Evolutionary conservation across 2,888 invertebrate species (phyloP), one percentile per base, ranked within the genome.

Genomic region (Silvanus unidentatus): DNA sequence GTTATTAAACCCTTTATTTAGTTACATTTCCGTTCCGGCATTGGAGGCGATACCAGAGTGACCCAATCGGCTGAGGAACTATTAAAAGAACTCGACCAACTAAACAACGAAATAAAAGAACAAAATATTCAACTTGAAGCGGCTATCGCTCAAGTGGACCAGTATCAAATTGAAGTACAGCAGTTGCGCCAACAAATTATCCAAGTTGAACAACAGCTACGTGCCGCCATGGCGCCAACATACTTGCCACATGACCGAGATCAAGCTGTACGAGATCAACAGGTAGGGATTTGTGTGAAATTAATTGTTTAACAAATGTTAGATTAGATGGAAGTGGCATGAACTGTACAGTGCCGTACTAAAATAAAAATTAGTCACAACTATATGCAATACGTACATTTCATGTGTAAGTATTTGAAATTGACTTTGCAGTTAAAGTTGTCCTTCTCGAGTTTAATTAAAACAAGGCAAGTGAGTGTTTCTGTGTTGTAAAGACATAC

Each of bases 1-100:
- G 15, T 27, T 36, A 16, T 11, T 9, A 27, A 32, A 8, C 22
- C n/a, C 16, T 40, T 37, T 42, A 11, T 30, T 40, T 71, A 88
- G 87, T 87, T 93, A 44, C 93, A 94, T 74, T 92, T 93, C 79
- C 83, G 86, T 47, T 84, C 87, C 47, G 90, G 88, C 48, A 83
- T 91, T 70, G 86, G 86, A 43, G 85, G 88, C 65, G 84, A 88
- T 74, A 77, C 81, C 52, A 82, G 83, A 54, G 83, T 91, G 40
- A 80, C 82, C 62, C 79, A 83, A 53, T 78, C 82, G 45, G 88
- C 87, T 42, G 78, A 81, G 52, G 82, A 82, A 57, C 76, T 92
- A 53, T 73, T 81, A 44, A 73, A 72, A 45, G 80, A 88, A 57
- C 77, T 93, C 60, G 86, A 87, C 60, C 75, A 77, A 45, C 75